Conservation (phyloP, 2,888 invertebrate species). For the Hirtodrosophila histrioides region DNA sequence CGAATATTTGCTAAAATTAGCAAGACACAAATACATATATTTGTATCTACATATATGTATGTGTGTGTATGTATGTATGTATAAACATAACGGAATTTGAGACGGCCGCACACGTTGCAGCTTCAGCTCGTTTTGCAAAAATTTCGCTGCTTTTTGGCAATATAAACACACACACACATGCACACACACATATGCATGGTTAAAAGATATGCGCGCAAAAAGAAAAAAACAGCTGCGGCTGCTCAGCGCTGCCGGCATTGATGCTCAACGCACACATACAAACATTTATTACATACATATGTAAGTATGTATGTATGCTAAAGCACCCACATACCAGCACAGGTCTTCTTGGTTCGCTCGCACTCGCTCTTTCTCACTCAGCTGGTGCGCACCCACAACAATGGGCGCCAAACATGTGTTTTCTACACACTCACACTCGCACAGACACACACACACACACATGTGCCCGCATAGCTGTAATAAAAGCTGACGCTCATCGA, state of each 20-base stretch:
- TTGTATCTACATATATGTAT: background rate
- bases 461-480: conserved; percentile 20
- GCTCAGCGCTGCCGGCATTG: conserved; percentile 52
- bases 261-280: conserved; percentile 28
- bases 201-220: conserved; percentile 26
- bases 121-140: conserved; percentile 42
- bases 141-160: conserved; percentile 24
- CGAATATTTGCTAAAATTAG: conserved; percentile 56
- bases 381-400: conserved; percentile 62
- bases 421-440: conserved; percentile 54
- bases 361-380: conserved; percentile 70
- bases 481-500: conserved; percentile 23
- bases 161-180: conserved; percentile 6
- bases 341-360: conserved; percentile 56
- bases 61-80: conserved; percentile 14
- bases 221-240: conserved; percentile 60
- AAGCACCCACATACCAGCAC: conserved; percentile 33
- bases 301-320: no score
- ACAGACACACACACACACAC: conserved; percentile 44
- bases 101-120: conserved; percentile 68
- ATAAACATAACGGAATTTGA: conserved; percentile 68
- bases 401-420: conserved; percentile 76
- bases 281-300: conserved; percentile 1
- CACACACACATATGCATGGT: conserved; percentile 2
- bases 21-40: conserved; percentile 21